Evolutionary conservation across 2,888 invertebrate species (phyloP).

Genomic region (Hydrotaea diabolus): DNA sequence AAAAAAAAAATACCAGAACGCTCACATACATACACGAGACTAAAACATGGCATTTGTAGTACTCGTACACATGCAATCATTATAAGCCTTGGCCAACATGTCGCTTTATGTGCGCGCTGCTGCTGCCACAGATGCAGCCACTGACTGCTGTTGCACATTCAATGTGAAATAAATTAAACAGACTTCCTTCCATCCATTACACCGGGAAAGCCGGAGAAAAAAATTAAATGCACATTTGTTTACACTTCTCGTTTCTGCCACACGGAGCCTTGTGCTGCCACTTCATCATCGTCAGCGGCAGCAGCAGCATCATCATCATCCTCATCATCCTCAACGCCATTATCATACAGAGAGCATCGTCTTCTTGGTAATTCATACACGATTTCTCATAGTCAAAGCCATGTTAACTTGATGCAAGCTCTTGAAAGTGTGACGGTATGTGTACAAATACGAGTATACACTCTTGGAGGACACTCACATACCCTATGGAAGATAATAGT

Average conservation of each 20-base stretch:
- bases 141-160: background rate
- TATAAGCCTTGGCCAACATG: slow-evolving; percentile 41
- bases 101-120: slow-evolving; percentile 13
- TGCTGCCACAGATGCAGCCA: background rate
- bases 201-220: slow-evolving; percentile 32
- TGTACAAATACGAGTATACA: no score
- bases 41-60: slow-evolving; percentile 27
- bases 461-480: background rate
- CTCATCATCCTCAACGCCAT: slow-evolving; percentile 15
- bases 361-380: slow-evolving; percentile 29
- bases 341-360: slow-evolving; percentile 2
- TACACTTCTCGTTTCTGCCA: slow-evolving; percentile 36
- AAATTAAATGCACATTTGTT: slow-evolving; percentile 61
- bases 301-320: background rate
- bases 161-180: slow-evolving; percentile 29
- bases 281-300: slow-evolving; percentile 13
- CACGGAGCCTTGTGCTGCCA: background rate
- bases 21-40: slow-evolving; percentile 38
- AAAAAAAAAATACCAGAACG: background rate
- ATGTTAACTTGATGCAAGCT: background rate
- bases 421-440: background rate
- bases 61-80: background rate
- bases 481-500: no score
- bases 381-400: background rate
- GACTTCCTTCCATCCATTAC: slow-evolving; percentile 10